Evolutionary conservation across 2,888 invertebrate species (phyloP), one percentile per base, ranked within the genome.

Genomic region (Galeruca laticollis): DNA sequence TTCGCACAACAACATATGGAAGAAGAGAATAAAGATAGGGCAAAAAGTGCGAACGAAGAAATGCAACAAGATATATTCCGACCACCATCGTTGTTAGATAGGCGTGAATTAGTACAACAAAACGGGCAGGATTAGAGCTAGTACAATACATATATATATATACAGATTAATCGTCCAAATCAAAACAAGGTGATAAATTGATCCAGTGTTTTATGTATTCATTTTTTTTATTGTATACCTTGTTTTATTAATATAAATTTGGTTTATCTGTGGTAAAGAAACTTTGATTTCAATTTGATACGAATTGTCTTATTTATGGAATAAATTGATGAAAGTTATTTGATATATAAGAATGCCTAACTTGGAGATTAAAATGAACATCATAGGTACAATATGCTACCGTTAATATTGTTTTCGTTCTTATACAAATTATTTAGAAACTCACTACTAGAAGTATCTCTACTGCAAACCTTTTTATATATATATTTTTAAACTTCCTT

Each of bases 51-150:
- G 20, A 82, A 83, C 26, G 86, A 85, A 31, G 86, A 85, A 18
- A 4, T 57, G 13, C 56, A 57, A 20, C 81, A 82, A 62, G 85
- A 86, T 21, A 51, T 85, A 67, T 85, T 85, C 81, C 84, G 87
- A 81, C 87, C 89, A 73, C 85, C 89, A 69, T 86, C 88, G 83
- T 88, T 87, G 82, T 88, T 90, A 76, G 89, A 89, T 61, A 86
- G 89, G 70, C 86, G 93, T 77, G 90, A 91, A 80, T 87, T 92
- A 74, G 87, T 92, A 69, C 93, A 93, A 80, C 93, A 93, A 84
- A 94, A 94, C 85, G 93, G 93, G 77, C 92, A 94, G 85, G 94
- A 94, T 88, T 94, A 64, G 47, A 18, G n/a, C 18, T 47, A 47
- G 47, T 15, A 15, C n/a, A 47, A 47, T 47, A 13, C 8, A 51